Evolutionary conservation across 1,140 invertebrate genomes (phyloP).

Genomic region (Nasonia longicornis): DNA sequence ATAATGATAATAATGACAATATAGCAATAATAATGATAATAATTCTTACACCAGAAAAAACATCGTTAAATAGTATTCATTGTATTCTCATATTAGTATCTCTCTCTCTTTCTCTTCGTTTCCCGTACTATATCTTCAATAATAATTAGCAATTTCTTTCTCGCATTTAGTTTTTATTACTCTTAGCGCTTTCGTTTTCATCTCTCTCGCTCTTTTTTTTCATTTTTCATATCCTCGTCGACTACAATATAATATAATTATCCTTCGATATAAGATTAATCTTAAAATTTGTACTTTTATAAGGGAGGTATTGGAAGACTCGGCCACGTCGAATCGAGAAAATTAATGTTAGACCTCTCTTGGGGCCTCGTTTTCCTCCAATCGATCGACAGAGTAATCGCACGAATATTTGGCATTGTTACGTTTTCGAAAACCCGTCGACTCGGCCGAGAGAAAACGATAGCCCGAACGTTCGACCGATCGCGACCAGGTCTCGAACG

Average conservation of each 20-base stretch:
- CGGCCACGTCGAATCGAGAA: slow-evolving; percentile 51
- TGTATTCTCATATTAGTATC: slow-evolving; percentile 53
- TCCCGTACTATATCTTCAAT: slow-evolving; percentile 49
- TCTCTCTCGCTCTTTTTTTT: neutral
- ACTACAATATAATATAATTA: slow-evolving; percentile 57
- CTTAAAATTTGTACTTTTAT: slow-evolving; percentile 70
- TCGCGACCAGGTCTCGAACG: slow-evolving; percentile 45
- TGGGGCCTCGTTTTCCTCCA: no score
- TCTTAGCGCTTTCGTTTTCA: slow-evolving; percentile 43
- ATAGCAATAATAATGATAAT: slow-evolving; percentile 50
- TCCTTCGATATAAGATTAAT: slow-evolving; percentile 66
- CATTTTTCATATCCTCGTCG: slow-evolving; percentile 37
- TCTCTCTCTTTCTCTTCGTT: slow-evolving; percentile 19
- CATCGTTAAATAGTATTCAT: slow-evolving; percentile 62
- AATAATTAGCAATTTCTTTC: slow-evolving; percentile 58
- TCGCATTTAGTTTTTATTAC: slow-evolving; percentile 49
- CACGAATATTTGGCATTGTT: neutral
- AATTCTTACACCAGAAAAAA: slow-evolving; percentile 66
- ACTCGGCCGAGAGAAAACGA: neutral
- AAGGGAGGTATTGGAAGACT: slow-evolving; percentile 66
- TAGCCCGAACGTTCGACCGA: slow-evolving; percentile 44
- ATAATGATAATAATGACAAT: slow-evolving; percentile 52
- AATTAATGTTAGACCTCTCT: neutral
- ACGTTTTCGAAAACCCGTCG: neutral
- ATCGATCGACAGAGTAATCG: no score